Evolutionary conservation across 2,113 vertebrate species (phyloP), one percentile per base, ranked within the genome.

Genomic region (Pollachius pollachius): DNA sequence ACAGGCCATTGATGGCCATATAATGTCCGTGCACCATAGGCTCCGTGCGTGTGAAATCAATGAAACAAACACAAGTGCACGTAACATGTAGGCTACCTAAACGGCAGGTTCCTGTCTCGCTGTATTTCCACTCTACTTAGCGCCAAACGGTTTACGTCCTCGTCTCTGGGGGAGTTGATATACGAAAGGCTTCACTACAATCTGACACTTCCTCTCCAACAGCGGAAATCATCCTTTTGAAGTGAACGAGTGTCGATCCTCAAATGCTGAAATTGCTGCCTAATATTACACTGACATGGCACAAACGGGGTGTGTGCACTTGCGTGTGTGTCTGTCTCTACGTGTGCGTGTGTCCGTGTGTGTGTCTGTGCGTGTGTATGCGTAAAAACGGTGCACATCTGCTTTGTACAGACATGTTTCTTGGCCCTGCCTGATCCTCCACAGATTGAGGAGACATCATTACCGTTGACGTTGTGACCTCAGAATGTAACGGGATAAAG

Each of bases 271-370:
- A 89, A 81, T 75, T 77, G 80, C 84, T 71, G 70, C 66, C 76
- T 85, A 75, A 84, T 86, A 88, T 85, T 85, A 79, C 64, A 82
- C 84, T 86, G 81, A 91, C 72, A 73, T 74, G 84, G 85, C 85
- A 89, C 70, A 85, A 85, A 78, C 5, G 61, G 13, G 69, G 52
- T 75, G 66, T 73, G 62, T 59, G 70, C 61, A 62, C 84, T 77
- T 82, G 6, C 34, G 9, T 30, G 15, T 59, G 23, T 65, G 27
- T 56, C n/a, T 25, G 5, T 58, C 7, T 52, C 58, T 27, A n/a
- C 56, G 23, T 54, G 65, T 61, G 66, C 41, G 30, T 69, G 18
- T 52, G 67, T 59, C 54, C 59, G 30, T 68, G 27, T 25, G 23
- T 23, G 30, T 23, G 58, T 61, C 23, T 27, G 57, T 41, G 58